Conservation (phyloP, 2,888 invertebrate species). For the Ormyrus labotus region DNA sequence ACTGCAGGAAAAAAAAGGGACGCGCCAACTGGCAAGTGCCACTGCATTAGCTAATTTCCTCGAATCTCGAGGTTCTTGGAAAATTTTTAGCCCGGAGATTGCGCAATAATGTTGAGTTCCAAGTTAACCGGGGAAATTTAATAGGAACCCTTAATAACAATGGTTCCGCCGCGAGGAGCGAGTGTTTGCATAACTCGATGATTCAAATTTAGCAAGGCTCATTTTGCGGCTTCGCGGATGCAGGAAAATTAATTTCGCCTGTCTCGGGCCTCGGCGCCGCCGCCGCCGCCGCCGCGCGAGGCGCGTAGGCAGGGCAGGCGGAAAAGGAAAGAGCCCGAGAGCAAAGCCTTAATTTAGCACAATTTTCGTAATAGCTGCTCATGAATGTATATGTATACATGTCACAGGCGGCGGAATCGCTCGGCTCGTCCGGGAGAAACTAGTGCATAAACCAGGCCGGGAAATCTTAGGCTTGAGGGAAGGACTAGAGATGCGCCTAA, state of each 20-base stretch:
- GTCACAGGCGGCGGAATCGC: not conserved
- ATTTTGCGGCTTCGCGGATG: constrained; percentile 36
- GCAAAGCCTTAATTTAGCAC: constrained; percentile 18
- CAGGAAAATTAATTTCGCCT: constrained; percentile 25
- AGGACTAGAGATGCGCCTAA: constrained; percentile 8
- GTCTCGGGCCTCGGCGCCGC: not conserved
- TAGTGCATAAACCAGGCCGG: not conserved
- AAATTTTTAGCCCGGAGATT: too few relatives aligned
- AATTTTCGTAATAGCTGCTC: constrained; percentile 21
- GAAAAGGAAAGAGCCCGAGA: constrained; percentile 7
- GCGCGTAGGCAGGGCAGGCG: not conserved
- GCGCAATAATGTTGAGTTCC: too few relatives aligned
- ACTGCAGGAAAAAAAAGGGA: too few relatives aligned
- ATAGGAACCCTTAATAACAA: too few relatives aligned
- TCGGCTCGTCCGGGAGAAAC: not conserved
- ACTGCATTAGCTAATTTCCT: too few relatives aligned
- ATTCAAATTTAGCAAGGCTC: not conserved
- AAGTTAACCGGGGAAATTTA: too few relatives aligned
- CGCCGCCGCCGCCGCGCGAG: not conserved
- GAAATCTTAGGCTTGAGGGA: constrained; percentile 3
- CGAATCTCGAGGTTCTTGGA: too few relatives aligned
- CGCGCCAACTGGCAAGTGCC: not conserved
- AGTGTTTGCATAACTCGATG: constrained; percentile 5
- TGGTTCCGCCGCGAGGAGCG: too few relatives aligned
- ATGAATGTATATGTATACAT: not conserved